Conservation (phyloP, 2,888 invertebrate species). For the Flexamia atlantica region DNA sequence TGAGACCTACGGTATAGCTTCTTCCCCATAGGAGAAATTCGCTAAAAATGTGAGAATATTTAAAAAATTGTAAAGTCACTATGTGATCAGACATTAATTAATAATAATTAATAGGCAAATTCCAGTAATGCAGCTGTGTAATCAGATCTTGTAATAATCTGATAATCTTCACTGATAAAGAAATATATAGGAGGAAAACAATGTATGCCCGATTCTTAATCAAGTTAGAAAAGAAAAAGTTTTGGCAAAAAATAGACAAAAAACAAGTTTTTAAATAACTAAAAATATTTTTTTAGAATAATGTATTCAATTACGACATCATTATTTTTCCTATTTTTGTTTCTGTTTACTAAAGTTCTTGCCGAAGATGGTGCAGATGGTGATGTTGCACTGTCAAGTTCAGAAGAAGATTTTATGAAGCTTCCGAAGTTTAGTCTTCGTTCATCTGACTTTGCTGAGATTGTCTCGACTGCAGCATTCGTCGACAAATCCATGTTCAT, state of each 20-base stretch:
- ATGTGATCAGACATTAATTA: no score
- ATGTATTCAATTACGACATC: not conserved
- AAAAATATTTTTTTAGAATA: not conserved
- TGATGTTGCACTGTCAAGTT: not conserved
- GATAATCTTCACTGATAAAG: not conserved
- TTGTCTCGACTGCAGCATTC: slow-evolving; percentile 32
- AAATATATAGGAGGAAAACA: slow-evolving; percentile 57
- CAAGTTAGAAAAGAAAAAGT: no score
- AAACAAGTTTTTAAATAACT: no score
- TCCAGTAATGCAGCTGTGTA: not conserved
- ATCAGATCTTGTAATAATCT: not conserved
- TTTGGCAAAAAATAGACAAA: no score
- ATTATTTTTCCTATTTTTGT: not conserved
- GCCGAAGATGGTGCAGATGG: not conserved
- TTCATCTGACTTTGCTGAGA: slow-evolving; percentile 48
- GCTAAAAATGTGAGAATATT: no score
- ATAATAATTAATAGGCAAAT: no score
- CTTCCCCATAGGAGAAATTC: no score
- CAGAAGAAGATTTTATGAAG: slow-evolving; percentile 13
- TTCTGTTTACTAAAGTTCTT: not conserved
- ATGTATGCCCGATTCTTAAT: no score
- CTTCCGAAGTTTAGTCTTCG: slow-evolving; percentile 21
- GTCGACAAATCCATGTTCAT: slow-evolving; percentile 41
- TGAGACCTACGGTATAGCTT: no score
- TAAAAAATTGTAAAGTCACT: no score